phyloP scores from a whole-genome alignment of 1,140 invertebrate species.

The Pollicipes pollicipes region DNA sequence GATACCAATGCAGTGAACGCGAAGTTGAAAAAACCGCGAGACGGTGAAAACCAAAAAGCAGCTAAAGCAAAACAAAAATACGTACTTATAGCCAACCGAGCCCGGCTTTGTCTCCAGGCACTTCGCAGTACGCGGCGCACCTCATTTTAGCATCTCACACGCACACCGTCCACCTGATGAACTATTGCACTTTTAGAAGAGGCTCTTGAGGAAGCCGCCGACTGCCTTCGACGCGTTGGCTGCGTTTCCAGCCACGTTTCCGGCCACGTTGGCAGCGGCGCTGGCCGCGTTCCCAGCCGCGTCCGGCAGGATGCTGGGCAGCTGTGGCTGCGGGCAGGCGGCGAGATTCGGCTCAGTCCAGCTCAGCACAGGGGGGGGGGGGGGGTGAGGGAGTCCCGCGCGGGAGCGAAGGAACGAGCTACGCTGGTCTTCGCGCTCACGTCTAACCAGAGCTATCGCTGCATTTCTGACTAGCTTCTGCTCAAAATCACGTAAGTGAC shows the following conservation, averaged over 20 bases:
- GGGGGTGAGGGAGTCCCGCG: no score
- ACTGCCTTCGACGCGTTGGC: conserved; percentile 7
- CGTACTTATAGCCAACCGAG: neutral
- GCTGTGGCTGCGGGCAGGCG: neutral
- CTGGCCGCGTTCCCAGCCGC: neutral
- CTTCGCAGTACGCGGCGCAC: neutral
- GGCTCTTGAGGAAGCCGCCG: conserved; percentile 71
- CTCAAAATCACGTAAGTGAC: no score
- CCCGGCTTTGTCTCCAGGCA: neutral
- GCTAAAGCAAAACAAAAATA: neutral
- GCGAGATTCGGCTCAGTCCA: no score
- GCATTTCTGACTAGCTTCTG: no score
- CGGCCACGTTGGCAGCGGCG: conserved; percentile 3
- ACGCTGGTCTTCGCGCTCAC: no score
- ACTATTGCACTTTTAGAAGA: conserved; percentile 44
- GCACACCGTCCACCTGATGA: neutral
- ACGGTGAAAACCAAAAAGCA: no score
- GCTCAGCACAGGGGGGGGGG: no score
- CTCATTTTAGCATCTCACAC: neutral
- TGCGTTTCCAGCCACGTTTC: conserved; percentile 6
- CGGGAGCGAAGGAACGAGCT: no score
- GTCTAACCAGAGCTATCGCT: no score
- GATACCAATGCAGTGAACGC: no score
- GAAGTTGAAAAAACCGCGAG: no score
- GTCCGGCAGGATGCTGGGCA: neutral